Conservation (phyloP, 2,888 invertebrate genomes). For the Conistra vaccinii region DNA sequence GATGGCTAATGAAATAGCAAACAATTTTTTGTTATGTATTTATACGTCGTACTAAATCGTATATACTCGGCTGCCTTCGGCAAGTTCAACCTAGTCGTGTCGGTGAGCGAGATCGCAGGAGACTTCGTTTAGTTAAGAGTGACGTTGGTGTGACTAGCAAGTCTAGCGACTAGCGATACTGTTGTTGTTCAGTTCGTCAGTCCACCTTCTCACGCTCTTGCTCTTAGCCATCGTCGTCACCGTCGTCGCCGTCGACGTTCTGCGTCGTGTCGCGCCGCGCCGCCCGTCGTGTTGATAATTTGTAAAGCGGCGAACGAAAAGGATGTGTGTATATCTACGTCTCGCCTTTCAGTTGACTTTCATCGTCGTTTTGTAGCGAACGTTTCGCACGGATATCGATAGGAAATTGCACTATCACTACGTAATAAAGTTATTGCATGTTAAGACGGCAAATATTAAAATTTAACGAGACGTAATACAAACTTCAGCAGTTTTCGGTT, state of each 20-base stretch:
- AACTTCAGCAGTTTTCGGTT: constrained; percentile 59
- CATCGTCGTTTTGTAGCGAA: constrained; percentile 90
- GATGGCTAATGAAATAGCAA: constrained; percentile 78
- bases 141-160: constrained; percentile 83
- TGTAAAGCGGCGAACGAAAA: constrained; percentile 88
- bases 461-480: constrained; percentile 68
- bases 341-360: constrained; percentile 91
- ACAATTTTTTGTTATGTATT: constrained; percentile 75
- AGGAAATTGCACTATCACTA: constrained; percentile 89
- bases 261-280: constrained; percentile 71
- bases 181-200: constrained; percentile 77
- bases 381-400: constrained; percentile 89
- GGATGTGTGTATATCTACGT: constrained; percentile 90
- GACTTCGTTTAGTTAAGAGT: constrained; percentile 76
- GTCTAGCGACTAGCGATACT: constrained; percentile 83
- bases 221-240: constrained; percentile 70
- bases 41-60: constrained; percentile 80
- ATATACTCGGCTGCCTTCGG: constrained; percentile 80
- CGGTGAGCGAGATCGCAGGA: constrained; percentile 84
- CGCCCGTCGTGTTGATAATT: constrained; percentile 85
- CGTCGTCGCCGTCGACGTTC: constrained; percentile 72
- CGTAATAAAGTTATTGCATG: constrained; percentile 86
- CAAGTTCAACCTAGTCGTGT: constrained; percentile 78
- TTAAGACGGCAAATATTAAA: constrained; percentile 74
- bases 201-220: constrained; percentile 76